Percentiles rank a stretch among this genome's conserved stretches.
phyloP scores from a whole-genome alignment of 2,888 invertebrate genomes.

The Julus scanicus region DNA sequence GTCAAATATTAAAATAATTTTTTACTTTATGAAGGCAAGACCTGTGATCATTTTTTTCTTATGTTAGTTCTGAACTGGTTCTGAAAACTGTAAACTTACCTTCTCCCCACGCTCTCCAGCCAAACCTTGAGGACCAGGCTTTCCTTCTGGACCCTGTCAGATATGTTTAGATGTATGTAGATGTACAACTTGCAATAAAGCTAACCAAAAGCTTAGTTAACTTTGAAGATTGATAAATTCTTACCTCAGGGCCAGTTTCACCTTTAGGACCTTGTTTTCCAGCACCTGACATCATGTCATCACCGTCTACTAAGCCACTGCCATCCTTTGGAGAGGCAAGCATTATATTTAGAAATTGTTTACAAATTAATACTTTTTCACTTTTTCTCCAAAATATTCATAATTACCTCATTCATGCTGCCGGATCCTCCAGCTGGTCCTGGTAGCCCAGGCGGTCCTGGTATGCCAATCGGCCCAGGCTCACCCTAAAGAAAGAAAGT shows the following conservation, averaged over 20 bases:
- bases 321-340: neutral
- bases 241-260: neutral
- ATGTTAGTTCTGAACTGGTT: no score
- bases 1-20: neutral
- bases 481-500: conserved; percentile 6
- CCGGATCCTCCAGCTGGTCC: conserved; percentile 34
- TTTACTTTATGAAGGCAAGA: no score
- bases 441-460: conserved; percentile 20
- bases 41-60: no score
- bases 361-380: conserved; percentile 63
- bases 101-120: conserved; percentile 10
- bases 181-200: neutral
- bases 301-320: neutral
- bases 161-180: neutral
- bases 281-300: neutral
- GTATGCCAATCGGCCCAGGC: neutral
- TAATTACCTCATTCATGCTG: neutral
- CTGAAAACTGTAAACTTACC: neutral
- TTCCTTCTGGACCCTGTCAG: neutral
- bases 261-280: conserved; percentile 53
- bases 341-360: neutral
- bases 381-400: neutral
- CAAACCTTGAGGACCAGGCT: neutral
- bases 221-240: neutral
- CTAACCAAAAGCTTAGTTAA: neutral